Base-by-base conservation (phyloP, 2,797 vertebrate species). In the Poeciliopsis presidionis region DNA sequence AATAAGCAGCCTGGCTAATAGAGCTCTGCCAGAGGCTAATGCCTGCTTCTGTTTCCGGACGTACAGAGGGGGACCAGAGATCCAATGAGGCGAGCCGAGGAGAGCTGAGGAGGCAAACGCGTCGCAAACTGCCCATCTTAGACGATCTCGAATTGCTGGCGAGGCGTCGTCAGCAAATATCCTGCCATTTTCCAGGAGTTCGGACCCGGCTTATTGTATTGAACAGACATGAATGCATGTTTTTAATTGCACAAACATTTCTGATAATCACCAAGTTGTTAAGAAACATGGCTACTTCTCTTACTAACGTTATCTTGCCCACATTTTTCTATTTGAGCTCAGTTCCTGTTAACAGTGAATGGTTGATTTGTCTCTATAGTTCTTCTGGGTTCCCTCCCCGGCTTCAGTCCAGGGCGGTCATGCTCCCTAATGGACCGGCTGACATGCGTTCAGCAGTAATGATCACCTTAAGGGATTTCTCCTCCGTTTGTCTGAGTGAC, bases 401-500 rank as follows among this genome's bases (percentile, higher is more conserved):
- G 80, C 84, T 94, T 90, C 89, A 89, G 90, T 93, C 91, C 86
- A 81, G 93, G 82, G 91, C 91, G 89, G 89, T 91, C 90, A 74
- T 88, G 91, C 88, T 93, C 69, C 79, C 91, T 96, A 96, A 96
- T 96, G 73, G 81, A 91, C 94, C 93, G 89, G 91, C 95, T 96
- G 96, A 96, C 96, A 93, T 86, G 93, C 88, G 91, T 94, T 96
- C 92, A 88, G 93, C 91, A 77, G 93, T 96, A 96, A 97, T 95
- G 95, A 96, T 96, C 95, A 96, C 95, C 95, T 95, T 94, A 92
- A 94, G 96, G 96, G 94, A 94, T 95, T 93, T 91, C 91, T 87
- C 91, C 87, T 90, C 83, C 90, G 87, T 94, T 96, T 94, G 92
- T 94, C 92, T 96, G 90, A 85, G 39, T 95, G 93, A 94, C 91